Base-by-base conservation (phyloP, 2,888 invertebrate genomes). In the Drosophila melanosoma region DNA sequence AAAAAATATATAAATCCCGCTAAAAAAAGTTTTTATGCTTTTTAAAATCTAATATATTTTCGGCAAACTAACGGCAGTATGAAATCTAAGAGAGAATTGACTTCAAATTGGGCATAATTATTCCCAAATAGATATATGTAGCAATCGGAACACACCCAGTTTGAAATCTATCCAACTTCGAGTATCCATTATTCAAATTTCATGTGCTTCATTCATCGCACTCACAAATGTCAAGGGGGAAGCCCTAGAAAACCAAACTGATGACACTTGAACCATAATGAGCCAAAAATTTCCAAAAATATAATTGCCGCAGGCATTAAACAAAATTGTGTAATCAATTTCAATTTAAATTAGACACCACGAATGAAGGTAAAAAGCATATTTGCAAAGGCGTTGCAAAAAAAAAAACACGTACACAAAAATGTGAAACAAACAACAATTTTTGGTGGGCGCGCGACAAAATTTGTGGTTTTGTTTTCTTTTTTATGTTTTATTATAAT, bases 241-340 rank as follows among this genome's bases (percentile, higher is more conserved):
- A 57, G 20, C 10, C 33, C 49, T 17, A 20, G 58, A 59, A 20
- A 29, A 48, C 38, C 33, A 53, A 76, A 76, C 40, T 45, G 67
- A 49, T 67, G 68, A n/a, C 36, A 56, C 51, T 60, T 53, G 58
- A 54, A 65, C 56, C 51, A 52, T 65, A 64, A 72, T 26, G 26
- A 38, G 54, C 49, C 63, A 12, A 38, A 54, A 61, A 36, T 17
- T 23, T 26, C 3, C 20, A 33, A 65, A 68, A 65, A 29, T 29
- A 53, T 64, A 49, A 64, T 70, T 62, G 59, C 56, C 48, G 2
- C 49, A 33, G 52, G 48, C 42, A 38, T 42, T 38, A 51, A 59
- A 61, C 62, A 45, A 75, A 81, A 86, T 81, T 84, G 79, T 81
- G 62, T 74, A 81, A 86, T 88, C 71, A 74, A 75, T 72, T 81